Percentiles rank a stretch among this genome's conserved stretches.
These are phyloP conservation scores for Maniola jurtina DNA, from an alignment of 1,140 invertebrate genomes.

Conservation along the genomic window DNA sequence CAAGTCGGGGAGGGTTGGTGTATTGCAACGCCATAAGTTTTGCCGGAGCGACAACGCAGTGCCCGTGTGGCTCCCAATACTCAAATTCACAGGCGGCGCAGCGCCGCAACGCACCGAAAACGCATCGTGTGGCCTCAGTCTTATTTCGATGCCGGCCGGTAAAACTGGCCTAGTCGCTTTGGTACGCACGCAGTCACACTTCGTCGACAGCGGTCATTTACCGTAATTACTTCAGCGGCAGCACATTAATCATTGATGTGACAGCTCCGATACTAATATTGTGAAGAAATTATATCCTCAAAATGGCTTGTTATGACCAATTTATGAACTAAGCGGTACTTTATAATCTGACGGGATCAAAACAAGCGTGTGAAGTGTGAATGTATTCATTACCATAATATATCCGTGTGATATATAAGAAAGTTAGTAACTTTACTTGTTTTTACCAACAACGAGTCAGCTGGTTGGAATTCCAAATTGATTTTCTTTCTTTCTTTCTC, in stretches of 20 bases:
- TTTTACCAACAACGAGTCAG: background rate
- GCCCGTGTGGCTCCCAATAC: too few species aligned
- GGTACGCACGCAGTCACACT: slow-evolving; percentile 48
- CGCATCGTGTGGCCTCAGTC: too few species aligned
- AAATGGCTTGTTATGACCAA: slow-evolving; percentile 39
- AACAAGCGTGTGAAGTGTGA: slow-evolving; percentile 25
- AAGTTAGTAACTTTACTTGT: background rate
- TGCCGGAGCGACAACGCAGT: too few species aligned
- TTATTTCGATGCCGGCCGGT: background rate
- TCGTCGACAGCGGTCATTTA: slow-evolving; percentile 56
- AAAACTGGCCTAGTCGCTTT: slow-evolving; percentile 29
- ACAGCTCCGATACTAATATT: slow-evolving; percentile 58
- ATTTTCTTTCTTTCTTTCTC: too few species aligned
- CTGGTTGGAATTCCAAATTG: too few species aligned
- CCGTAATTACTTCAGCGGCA: slow-evolving; percentile 62
- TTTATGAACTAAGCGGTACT: slow-evolving; percentile 46
- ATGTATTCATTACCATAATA: slow-evolving; percentile 17
- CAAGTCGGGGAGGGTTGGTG: too few species aligned
- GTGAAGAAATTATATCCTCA: slow-evolving; percentile 51
- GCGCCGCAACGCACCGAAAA: too few species aligned
- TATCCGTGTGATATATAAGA: background rate
- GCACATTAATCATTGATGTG: slow-evolving; percentile 71
- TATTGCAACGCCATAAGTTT: too few species aligned
- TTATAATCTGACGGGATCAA: slow-evolving; percentile 27
- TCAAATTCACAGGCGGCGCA: too few species aligned